Evolutionary conservation across 1,140 invertebrate species (phyloP).

Genomic region (Bombus sibiricus): DNA sequence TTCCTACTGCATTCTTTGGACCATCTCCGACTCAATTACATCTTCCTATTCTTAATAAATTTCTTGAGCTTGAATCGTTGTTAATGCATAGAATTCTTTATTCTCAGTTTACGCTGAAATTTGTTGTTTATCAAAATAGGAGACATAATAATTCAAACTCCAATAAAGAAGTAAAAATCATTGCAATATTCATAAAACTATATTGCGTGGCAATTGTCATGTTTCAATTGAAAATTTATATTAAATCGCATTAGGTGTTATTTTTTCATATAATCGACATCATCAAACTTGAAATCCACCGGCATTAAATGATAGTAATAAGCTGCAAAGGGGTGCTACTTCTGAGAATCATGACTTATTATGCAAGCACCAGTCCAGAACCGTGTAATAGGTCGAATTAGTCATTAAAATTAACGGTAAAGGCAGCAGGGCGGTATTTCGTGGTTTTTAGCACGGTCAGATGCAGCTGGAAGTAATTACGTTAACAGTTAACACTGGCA

Average conservation of each 20-base stretch:
- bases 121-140: not conserved
- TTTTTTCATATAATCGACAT: not conserved
- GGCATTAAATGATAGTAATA: not conserved
- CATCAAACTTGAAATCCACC: not conserved
- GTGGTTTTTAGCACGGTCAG: conserved; percentile 1
- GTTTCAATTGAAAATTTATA: not conserved
- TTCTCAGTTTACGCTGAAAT: not conserved
- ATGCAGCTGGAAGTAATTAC: conserved; percentile 3
- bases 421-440: not conserved
- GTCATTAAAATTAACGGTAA: conserved; percentile 17
- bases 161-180: not conserved
- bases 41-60: too few species aligned
- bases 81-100: too few species aligned
- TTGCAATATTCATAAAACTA: not conserved
- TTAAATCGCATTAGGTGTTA: not conserved
- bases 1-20: too few species aligned
- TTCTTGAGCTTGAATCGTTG: too few species aligned
- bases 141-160: not conserved
- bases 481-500: not conserved
- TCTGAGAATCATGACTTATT: not conserved
- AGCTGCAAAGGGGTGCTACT: not conserved
- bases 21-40: too few species aligned
- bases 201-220: not conserved
- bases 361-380: not conserved
- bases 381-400: not conserved